Evolutionary conservation across 2,888 invertebrate species (phyloP).

Genomic region (Altica lythri): DNA sequence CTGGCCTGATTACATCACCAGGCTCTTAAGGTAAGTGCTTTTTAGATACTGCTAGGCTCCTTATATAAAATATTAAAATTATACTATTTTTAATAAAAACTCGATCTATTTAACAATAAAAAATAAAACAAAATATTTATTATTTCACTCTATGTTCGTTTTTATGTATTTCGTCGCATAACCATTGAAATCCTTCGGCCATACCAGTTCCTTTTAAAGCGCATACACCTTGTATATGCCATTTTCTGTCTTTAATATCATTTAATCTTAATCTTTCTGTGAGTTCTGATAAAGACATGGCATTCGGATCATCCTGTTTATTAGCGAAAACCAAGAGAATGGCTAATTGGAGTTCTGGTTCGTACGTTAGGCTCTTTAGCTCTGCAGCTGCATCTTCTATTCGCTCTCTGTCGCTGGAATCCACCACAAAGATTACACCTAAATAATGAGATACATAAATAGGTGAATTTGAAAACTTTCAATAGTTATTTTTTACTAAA

Average conservation of each 20-base stretch:
- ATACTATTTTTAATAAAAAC: neutral
- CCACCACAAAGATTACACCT: slow-evolving; percentile 92
- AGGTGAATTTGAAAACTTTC: too few species aligned
- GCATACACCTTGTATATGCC: slow-evolving; percentile 42
- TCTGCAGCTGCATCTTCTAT: slow-evolving; percentile 89
- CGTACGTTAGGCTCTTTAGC: slow-evolving; percentile 72
- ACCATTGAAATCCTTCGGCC: slow-evolving; percentile 42
- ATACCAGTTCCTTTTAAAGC: slow-evolving; percentile 40
- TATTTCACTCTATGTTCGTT: neutral
- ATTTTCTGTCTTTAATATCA: slow-evolving; percentile 71
- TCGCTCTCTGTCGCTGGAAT: slow-evolving; percentile 92
- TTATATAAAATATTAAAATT: slow-evolving; percentile 6
- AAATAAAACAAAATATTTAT: neutral
- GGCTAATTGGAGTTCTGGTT: slow-evolving; percentile 90
- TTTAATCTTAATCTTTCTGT: slow-evolving; percentile 88
- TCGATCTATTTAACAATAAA: neutral
- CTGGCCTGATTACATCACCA: slow-evolving; percentile 94
- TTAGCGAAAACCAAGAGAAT: slow-evolving; percentile 92
- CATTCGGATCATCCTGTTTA: slow-evolving; percentile 92
- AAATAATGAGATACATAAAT: too few species aligned
- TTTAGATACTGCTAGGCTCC: neutral
- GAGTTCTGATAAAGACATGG: slow-evolving; percentile 89
- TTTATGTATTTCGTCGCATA: slow-evolving; percentile 35
- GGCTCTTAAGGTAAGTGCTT: slow-evolving; percentile 75
- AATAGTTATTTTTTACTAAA: too few species aligned